Evolutionary conservation across 2,797 vertebrate genomes (phyloP), one percentile per base, ranked within the genome.

Genomic region (Ataeniobius toweri): DNA sequence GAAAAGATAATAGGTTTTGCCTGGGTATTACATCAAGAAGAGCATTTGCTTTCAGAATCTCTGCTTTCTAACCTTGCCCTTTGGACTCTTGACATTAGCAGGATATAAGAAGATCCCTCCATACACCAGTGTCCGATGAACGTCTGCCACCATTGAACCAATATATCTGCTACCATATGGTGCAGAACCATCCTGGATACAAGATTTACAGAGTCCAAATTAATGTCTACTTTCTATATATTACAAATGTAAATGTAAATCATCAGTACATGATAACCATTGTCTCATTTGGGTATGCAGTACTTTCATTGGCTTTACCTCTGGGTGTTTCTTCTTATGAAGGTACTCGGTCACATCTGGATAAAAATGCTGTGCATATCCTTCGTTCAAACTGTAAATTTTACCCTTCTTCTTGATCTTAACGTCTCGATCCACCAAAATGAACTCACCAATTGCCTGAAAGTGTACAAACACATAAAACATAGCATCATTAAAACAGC

Each of bases 51-150:
- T 48, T 68, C 14, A 41, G 28, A n/a, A 12, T 0, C 24, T 61
- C 14, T 3, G 3, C 4, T 0, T 4, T 0, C 89, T 93, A 78
- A 99, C 98, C 97, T 99, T 99, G 90, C 98, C 98, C 74, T 96
- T 98, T 0, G 98, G 98, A 84, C 95, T 99, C 93, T 98, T 99
- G 87, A 94, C 93, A 83, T 99, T 99, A 16, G 97, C 98, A 1
- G 98, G 98, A 84, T 99, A 99, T 84, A 99, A 88, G 89, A 99
- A 99, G 93, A 99, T 97, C 51, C 97, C 98, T 89, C 98, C 98
- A 1, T 99, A 99, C 12, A 99, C 97, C 87, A 99, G 90, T 0
- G 98, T 99, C 59, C 98, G 96, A 89, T 99, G 98, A 53, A 99
- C 97, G 50, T 99, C 98, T 46, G 98, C 98, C 0, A 99, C 98